Evolutionary conservation across 2,113 vertebrate species (phyloP), one percentile per base, ranked within the genome.

Genomic region (Arvicanthis niloticus): DNA sequence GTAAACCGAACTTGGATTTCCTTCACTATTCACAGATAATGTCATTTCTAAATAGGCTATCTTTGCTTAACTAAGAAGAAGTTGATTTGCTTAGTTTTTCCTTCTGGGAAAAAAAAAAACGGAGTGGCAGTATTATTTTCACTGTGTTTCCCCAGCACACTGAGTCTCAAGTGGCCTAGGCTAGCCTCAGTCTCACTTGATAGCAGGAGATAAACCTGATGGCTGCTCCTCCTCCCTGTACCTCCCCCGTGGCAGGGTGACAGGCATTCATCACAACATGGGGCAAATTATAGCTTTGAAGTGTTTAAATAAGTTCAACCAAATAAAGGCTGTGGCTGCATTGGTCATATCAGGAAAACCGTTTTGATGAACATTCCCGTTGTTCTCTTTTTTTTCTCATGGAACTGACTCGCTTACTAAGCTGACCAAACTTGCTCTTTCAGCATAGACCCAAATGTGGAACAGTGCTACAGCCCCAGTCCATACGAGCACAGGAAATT

Each of bases 51-150:
- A 82, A 31, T 17, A 13, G 51, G 76, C n/a, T 90, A 51, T 72
- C 82, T 94, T 97, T 92, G 45, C 16, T 31, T 73, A 91, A 67
- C 9, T 56, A 65, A 26, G 29, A 85, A 88, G 51, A 90, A 75
- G 51, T 34, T 67, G 77, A 40, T 40, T 88, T 84, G 31, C 29
- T 95, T 95, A 22, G 19, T 58, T 91, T 97, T 96, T 89, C 29
- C 62, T 92, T 87, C 82, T 72, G 70, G 62, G 91, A 91, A 81
- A 51, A 51, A 89, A n/a, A 91, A 87, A 45, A n/a, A n/a, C n/a
- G 6, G 76, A 95, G 51, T 42, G 62, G 16, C 15, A 40, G 12
- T 89, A 45, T 92, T 92, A 75, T 87, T 91, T 94, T 94, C 53
- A 89, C 26, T n/a, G 53, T 37, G 45, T 34, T 53, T 70, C 12